Base-by-base conservation (phyloP, 2,888 invertebrate genomes). In the Andrena bucephala region DNA sequence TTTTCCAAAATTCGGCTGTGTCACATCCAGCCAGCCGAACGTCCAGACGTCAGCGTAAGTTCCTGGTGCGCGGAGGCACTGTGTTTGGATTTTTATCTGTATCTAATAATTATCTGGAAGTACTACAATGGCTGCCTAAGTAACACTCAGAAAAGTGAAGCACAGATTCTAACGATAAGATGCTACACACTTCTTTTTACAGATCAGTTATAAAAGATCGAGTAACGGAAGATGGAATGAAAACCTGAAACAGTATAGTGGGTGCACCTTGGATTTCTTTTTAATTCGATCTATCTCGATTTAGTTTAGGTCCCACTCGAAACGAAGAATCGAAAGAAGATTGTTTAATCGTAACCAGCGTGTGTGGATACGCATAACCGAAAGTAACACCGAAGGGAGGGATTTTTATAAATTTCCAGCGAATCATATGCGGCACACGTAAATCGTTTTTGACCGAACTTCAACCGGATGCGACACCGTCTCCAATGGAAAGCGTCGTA, bases 11-110 rank as follows among this genome's bases (percentile, higher is more conserved):
- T 95, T 95, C 97, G 96, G 97, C 97, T 97, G 96, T 97, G 97
- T 96, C 96, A 96, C 97, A 97, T 97, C 97, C 95, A 96, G 97
- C 96, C 97, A 97, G 95, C 96, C 89, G 88, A 92, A 92, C 91
- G 89, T 87, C 85, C 89, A 89, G 89, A 86, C 79, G 29, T 84
- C 92, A 76, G 73, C 92, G 57, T 27, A 31, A 60, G 1, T 7
- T 42, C 50, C 7, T 16, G 8, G 5, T 10, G 2, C 4, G 2
- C 2, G 6, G 3, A 33, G 33, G 16, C 16, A 50, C 10, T 1
- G 20, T 33, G n/a, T 31, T 20, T 42, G 31, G n/a, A 20, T 16
- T 27, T 48, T 5, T 4, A 42, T 42, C 42, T 16, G 5, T 42
- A 42, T 42, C 42, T 42, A 42, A 16, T 42, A 16, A 42, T 42